phyloP scores from a whole-genome alignment of 2,797 vertebrate genomes.

The Enteromius mattozi region DNA sequence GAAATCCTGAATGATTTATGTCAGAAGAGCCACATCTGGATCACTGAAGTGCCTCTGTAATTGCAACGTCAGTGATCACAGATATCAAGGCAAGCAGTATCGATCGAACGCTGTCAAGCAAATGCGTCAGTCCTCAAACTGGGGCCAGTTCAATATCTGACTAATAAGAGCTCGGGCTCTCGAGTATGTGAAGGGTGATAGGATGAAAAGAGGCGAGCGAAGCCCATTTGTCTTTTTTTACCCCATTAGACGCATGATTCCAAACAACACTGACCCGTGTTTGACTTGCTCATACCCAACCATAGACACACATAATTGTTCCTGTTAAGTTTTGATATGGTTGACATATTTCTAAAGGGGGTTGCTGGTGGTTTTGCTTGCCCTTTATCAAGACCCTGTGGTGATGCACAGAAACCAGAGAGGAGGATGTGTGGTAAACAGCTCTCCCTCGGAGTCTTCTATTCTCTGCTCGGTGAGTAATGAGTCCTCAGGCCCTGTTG shows the following conservation, averaged over 20 bases:
- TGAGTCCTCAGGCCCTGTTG: slow-evolving; percentile 69
- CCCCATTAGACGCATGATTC: not conserved
- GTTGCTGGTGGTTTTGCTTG: slow-evolving; percentile 21
- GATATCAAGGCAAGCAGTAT: slow-evolving; percentile 50
- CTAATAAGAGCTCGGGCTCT: slow-evolving; percentile 38
- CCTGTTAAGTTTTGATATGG: slow-evolving; percentile 18
- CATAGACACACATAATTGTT: slow-evolving; percentile 8
- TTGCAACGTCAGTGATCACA: slow-evolving; percentile 48
- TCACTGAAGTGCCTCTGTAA: slow-evolving; percentile 37
- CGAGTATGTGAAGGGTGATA: slow-evolving; percentile 17
- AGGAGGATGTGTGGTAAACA: slow-evolving; percentile 23
- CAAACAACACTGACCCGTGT: slow-evolving; percentile 2
- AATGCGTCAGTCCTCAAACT: slow-evolving; percentile 25
- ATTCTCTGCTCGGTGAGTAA: slow-evolving; percentile 70
- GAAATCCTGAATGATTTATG: slow-evolving; percentile 45
- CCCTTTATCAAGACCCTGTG: slow-evolving; percentile 48
- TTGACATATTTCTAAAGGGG: slow-evolving; percentile 7
- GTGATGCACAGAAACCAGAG: slow-evolving; percentile 23
- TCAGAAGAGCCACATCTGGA: slow-evolving; percentile 33
- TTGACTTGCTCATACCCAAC: not conserved
- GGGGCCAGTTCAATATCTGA: slow-evolving; percentile 42
- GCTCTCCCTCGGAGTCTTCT: slow-evolving; percentile 14
- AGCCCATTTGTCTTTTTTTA: not conserved
- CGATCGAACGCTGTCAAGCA: slow-evolving; percentile 52
- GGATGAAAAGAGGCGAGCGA: slow-evolving; percentile 26